Percentiles rank a stretch among this genome's conserved stretches.
phyloP scores from a whole-genome alignment of 2,113 vertebrate genomes.

The Oryzias celebensis region DNA sequence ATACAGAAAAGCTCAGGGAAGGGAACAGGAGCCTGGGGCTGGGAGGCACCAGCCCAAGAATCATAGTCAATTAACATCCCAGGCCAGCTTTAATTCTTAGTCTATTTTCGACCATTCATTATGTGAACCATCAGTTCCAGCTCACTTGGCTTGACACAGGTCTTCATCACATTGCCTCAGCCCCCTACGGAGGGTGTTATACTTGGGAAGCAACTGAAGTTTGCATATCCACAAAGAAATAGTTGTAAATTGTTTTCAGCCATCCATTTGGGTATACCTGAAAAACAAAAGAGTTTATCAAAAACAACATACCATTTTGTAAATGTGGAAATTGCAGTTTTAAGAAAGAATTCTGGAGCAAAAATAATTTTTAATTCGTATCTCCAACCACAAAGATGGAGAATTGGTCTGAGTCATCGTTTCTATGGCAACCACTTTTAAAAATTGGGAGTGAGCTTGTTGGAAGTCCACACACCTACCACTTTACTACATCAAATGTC shows the following conservation, averaged over 20 bases:
- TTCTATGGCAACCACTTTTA: no score
- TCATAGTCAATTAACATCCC: conserved; percentile 79
- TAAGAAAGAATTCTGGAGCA: no score
- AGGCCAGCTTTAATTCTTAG: conserved; percentile 74
- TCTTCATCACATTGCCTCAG: conserved; percentile 59
- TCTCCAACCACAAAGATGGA: no score
- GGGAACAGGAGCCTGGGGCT: conserved; percentile 65
- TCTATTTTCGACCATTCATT: conserved; percentile 80
- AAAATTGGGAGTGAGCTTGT: no score
- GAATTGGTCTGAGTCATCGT: no score
- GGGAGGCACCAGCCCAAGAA: conserved; percentile 73
- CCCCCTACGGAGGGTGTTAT: conserved; percentile 54
- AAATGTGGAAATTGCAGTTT: no score
- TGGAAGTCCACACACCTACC: no score
- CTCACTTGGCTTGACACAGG: conserved; percentile 73
- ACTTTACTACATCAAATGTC: no score
- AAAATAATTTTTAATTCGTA: no score
- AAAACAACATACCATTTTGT: no score
- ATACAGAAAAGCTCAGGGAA: conserved; percentile 48
- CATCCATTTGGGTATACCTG: conserved; percentile 20
- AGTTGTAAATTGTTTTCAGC: conserved; percentile 37
- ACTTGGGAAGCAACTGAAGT: conserved; percentile 46
- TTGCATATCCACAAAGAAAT: conserved; percentile 62
- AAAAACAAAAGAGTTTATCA: conserved; percentile 4
- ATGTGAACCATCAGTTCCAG: conserved; percentile 76